Percentiles rank a stretch among this genome's conserved stretches.
These are phyloP conservation scores for Drosophila kepulauana DNA, from an alignment of 1,140 invertebrate species.

Conservation along the genomic window DNA sequence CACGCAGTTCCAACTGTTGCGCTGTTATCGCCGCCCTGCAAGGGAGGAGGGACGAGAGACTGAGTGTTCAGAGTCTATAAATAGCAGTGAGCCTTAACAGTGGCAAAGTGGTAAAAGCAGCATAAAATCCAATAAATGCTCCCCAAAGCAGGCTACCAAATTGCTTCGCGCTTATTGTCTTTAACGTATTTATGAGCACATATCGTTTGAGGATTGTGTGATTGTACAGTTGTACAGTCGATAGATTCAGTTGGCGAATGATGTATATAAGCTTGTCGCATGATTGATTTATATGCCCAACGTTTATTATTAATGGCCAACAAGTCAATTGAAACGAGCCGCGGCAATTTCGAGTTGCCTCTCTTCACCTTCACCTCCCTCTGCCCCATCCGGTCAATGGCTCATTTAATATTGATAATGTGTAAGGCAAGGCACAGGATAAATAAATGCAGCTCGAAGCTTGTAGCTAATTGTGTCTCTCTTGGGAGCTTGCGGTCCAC, in stretches of 20 bases:
- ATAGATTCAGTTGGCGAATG: slow-evolving; percentile 14
- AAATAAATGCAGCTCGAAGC: slow-evolving; percentile 6
- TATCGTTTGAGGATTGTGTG: slow-evolving; percentile 13
- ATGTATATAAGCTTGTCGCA: slow-evolving; percentile 79
- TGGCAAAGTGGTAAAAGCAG: slow-evolving; percentile 18
- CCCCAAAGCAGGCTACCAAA: slow-evolving; percentile 56
- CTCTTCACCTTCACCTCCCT: not conserved
- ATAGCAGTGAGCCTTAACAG: slow-evolving; percentile 56
- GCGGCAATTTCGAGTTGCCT: slow-evolving; percentile 21
- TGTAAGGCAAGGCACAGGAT: slow-evolving; percentile 3
- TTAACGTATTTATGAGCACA: slow-evolving; percentile 46
- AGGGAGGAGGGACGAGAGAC: not conserved
- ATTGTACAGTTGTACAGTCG: too few species aligned
- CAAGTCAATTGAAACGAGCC: slow-evolving; percentile 72
- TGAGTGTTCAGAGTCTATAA: slow-evolving; percentile 54
- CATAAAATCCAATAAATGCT: slow-evolving; percentile 75
- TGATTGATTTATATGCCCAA: slow-evolving; percentile 75
- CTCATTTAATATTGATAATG: slow-evolving; percentile 70
- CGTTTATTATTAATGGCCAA: slow-evolving; percentile 69
- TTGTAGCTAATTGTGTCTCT: slow-evolving; percentile 38
- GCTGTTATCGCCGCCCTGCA: slow-evolving; percentile 1
- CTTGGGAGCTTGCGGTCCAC: slow-evolving; percentile 20
- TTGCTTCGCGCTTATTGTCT: slow-evolving; percentile 59
- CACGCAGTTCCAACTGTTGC: slow-evolving; percentile 63
- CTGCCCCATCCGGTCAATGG: slow-evolving; percentile 2